These are phyloP conservation scores for Tychaedon coryphoeus DNA, from an alignment of 2,113 vertebrate species.

Conservation along the genomic window DNA sequence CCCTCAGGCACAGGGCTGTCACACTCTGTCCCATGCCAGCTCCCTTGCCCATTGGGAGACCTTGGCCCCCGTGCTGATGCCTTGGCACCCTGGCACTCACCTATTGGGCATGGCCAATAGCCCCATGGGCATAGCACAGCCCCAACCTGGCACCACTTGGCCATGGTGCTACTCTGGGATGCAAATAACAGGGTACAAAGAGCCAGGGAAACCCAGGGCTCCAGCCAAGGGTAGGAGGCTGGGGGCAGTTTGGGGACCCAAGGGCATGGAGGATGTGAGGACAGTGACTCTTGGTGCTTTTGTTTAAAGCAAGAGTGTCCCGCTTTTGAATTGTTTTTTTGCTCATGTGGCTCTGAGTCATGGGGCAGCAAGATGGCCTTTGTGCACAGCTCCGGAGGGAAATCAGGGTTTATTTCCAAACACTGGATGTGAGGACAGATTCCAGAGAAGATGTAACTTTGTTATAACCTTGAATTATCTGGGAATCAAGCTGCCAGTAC, in stretches of 20 bases:
- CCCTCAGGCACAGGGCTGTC: background rate
- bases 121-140: background rate
- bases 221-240: background rate
- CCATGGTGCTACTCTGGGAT: background rate
- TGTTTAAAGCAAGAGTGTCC: background rate
- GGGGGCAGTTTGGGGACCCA: background rate
- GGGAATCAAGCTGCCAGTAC: background rate
- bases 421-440: background rate
- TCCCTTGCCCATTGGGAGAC: background rate
- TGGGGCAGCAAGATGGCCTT: background rate
- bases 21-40: background rate
- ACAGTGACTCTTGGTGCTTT: background rate
- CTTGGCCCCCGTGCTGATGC: accelerated
- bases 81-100: background rate
- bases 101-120: accelerated
- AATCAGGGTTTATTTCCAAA: background rate
- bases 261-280: background rate
- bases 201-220: background rate
- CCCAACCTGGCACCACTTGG: background rate
- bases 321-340: background rate
- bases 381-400: background rate
- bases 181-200: background rate
- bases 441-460: background rate
- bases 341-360: background rate
- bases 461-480: background rate